Evolutionary conservation across 2,797 vertebrate genomes (phyloP), one percentile per base, ranked within the genome.

Genomic region (Pteropus rufus): DNA sequence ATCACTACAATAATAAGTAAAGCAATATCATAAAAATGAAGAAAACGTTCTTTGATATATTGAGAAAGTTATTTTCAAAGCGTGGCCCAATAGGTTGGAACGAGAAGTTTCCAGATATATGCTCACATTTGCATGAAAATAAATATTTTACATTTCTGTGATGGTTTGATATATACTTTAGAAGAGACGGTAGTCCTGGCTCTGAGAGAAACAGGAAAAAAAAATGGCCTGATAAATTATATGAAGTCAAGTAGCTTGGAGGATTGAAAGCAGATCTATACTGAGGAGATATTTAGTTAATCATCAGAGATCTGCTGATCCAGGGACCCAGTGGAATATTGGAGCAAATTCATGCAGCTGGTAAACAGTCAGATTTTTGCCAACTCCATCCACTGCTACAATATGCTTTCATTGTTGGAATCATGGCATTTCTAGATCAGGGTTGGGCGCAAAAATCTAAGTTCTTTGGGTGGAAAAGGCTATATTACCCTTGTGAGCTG

Each of bases 41-140:
- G 75, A 93, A 96, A 94, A 54, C 39, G 83, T 87, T 73, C 64
- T 84, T 87, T n/a, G 89, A 75, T 19, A 89, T 41, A 79, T 54
- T 72, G 75, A 96, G 64, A 76, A 95, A 80, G 44, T 79, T 97
- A 91, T 91, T 92, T 95, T 80, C 86, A 83, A 89, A 92, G 54
- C 2, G 54, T 93, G 73, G 58, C 3, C 60, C 82, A 95, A 54
- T 95, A 84, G 46, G 12, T 73, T 94, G 39, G 69, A 96, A 92
- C 56, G 18, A 90, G 80, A 87, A 89, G 10, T 96, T 97, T 95
- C 67, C 49, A 91, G 77, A 76, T 91, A 92, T 46, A 92, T 92
- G 52, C 9, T 15, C 64, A 52, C 18, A 91, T 92, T 73, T 96
- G 62, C 56, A 91, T 90, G 34, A 97, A 95, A 95, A 83, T 93